Base-by-base conservation (phyloP, 2,888 invertebrate genomes). In the Muschampia plurimacula region DNA sequence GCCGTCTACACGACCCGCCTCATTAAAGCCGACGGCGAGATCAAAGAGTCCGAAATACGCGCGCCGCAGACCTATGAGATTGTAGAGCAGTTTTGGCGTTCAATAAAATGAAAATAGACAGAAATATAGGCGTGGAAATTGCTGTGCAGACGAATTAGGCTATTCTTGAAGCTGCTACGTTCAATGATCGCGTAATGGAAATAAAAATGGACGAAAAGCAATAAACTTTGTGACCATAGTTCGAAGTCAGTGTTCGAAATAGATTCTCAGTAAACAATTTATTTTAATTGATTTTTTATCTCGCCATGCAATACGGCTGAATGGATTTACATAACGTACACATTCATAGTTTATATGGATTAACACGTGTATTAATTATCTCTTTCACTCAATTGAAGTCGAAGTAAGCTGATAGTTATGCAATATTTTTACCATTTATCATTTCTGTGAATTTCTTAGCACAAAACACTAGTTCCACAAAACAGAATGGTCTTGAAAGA, bases 11-110 rank as follows among this genome's bases (percentile, higher is more conserved):
- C 86, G 84, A 86, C 85, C 83, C 85, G 88, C 84, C 92, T 93
- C 93, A 91, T 93, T 93, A 93, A 91, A 91, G 83, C 84, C 91
- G 90, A 92, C 95, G 95, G 95, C 92, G 91, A 95, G 95, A 95
- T 95, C 95, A 95, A 95, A 95, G 94, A 90, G 91, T 92, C 96
- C 95, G 93, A 93, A 93, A 93, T 93, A 92, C 90, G 84, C 89
- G 79, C 77, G 77, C 82, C 82, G 81, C 81, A 90, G 89, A 90
- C 82, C 83, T 88, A 89, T 78, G 82, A 80, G 78, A 76, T 80
- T 78, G 75, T 88, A 90, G 90, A 89, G 76, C 78, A 77, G 84
- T 77, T 79, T 79, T 79, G 78, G 81, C 60, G 66, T 72, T 52
- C 71, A 67, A 72, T 72, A 72, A 72, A 72, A 72, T 67, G 71